Evolutionary conservation across 2,797 vertebrate genomes (phyloP), one percentile per base, ranked within the genome.

Genomic region (Parambassis ranga): DNA sequence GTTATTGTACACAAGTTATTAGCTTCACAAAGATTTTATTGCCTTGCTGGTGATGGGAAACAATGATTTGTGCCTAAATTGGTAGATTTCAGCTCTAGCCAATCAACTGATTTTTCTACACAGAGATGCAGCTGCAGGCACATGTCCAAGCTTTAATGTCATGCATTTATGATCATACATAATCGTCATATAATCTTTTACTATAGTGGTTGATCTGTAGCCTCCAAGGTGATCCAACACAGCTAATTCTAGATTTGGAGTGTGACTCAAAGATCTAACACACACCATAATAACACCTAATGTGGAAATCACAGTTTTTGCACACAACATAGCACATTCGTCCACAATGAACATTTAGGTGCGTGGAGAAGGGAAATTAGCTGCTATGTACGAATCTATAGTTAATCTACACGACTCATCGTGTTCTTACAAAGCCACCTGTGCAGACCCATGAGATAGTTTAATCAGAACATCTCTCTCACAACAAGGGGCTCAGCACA

Each of bases 401-500:
- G 27, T 51, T 14, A 15, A 46, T 70, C 77, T 77, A 6, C 35
- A 41, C 19, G 2, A 16, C 65, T 62, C 70, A 67, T 56, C 18
- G 5, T 57, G 49, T 33, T 30, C 10, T 56, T 10, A 26, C 49
- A 81, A 71, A 80, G 44, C 41, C 75, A 55, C 43, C 56, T 60
- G 50, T 28, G 19, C 71, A 62, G 36, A 50, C 70, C 8, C 22
- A 10, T 23, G 51, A 67, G 82, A 84, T 79, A 84, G 68, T 28
- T 43, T 56, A 65, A 76, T 64, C 48, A 58, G 26, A 56, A 56
- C 57, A 26, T 33, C 60, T 57, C 46, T 65, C 53, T 73, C 60
- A 82, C 81, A 81, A 84, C n/a, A 80, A 77, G 74, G 44, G 39
- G 38, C 63, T 69, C 70, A 65, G 42, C 58, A 55, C 61, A 46